Base-by-base conservation (phyloP, 2,113 vertebrate species). In the Cyprinodon tularosa region DNA sequence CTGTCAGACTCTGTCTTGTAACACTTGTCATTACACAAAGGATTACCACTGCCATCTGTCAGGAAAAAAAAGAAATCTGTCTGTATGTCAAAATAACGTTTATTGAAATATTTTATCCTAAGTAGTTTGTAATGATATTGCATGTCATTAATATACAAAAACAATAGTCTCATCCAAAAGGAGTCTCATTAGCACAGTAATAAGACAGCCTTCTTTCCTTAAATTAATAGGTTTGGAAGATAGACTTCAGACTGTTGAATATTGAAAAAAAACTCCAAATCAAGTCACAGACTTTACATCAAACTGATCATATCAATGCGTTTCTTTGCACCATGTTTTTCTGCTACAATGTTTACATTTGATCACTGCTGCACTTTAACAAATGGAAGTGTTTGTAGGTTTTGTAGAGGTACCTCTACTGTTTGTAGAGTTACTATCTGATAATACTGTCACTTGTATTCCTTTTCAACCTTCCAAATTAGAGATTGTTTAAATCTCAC, bases 1-100 rank as follows among this genome's bases (percentile, higher is more conserved):
- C 14, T 22, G 61, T 39, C 57, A 74, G 37, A 75, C 57, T 65
- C 50, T 39, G 64, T 66, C n/a, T 65, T 37, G 48, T n/a, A 72
- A 64, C 15, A 48, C 48, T 65, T 67, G n/a, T 66, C 47, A 5
- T n/a, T 62, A 22, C 22, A 45, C 8, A 67, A 62, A 4, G 64
- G 10, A 66, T 12, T 66, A 42, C 66, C 3, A 22, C 37, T 11
- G 9, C 0, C 4, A 67, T 78, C 20, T 44, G 15, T 38, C 47
- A 76, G 22, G 36, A 69, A 69, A 7, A 7, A 64, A 17, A 5
- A 6, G 7, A 39, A 22, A 57, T 53, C 44, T 63, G 66, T 14
- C 22, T 40, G 17, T 60, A 22, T 70, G 47, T 70, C 40, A 59
- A 40, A 76, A 68, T 1, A 62, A 11, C 36, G 20, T 70, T 64